phyloP scores from a whole-genome alignment of 1,140 invertebrate species.

The Bilobella aurantiaca region DNA sequence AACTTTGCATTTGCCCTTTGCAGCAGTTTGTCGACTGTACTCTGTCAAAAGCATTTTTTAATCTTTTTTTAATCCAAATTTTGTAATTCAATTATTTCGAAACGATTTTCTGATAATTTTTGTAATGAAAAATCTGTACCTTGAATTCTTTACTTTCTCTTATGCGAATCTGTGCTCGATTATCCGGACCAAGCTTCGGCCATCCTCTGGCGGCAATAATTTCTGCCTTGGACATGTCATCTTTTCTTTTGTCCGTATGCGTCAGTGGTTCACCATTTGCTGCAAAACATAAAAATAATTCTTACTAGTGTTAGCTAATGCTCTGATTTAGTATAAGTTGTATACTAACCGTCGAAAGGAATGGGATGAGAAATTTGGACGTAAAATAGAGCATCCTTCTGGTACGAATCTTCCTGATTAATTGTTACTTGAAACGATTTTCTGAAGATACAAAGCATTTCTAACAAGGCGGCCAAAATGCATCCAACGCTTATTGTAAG shows the following conservation, averaged over 20 bases:
- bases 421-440: slow-evolving; percentile 75
- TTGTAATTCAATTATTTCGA: not conserved
- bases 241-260: slow-evolving; percentile 13
- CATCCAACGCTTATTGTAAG: not conserved
- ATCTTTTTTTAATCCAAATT: not conserved
- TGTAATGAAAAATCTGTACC: slow-evolving; percentile 47
- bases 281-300: not conserved
- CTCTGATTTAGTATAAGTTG: not conserved
- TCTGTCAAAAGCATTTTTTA: slow-evolving; percentile 8
- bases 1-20: slow-evolving; percentile 89
- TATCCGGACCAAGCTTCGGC: slow-evolving; percentile 76
- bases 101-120: not conserved
- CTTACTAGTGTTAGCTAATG: not conserved
- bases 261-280: slow-evolving; percentile 15
- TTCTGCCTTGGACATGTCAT: slow-evolving; percentile 59
- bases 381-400: slow-evolving; percentile 8
- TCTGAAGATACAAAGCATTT: slow-evolving; percentile 44
- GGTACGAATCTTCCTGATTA: slow-evolving; percentile 53
- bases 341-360: slow-evolving; percentile 64
- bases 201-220: slow-evolving; percentile 81
- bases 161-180: slow-evolving; percentile 71
- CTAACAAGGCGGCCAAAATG: not conserved
- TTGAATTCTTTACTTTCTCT: slow-evolving; percentile 98
- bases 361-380: slow-evolving; percentile 80
- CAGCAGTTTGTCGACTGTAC: slow-evolving; percentile 51